Base-by-base conservation (phyloP, 2,888 invertebrate species). In the Polydesmus complanatus region DNA sequence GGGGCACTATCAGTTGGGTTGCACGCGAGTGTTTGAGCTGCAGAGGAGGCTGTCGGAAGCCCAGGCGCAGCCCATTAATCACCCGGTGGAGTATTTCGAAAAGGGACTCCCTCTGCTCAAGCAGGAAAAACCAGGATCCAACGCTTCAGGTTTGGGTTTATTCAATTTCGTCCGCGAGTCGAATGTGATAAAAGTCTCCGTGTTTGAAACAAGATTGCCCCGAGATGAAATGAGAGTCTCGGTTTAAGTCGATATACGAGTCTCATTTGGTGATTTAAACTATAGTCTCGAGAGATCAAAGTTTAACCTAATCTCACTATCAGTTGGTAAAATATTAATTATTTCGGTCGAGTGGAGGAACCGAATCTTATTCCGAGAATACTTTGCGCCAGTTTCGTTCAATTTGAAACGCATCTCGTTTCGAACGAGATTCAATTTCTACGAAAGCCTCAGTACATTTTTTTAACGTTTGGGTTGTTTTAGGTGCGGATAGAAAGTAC, bases 1-100 rank as follows among this genome's bases (percentile, higher is more conserved):
- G 64, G 84, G 86, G 0, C 90, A 93, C 71, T 94, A 82, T 71
- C 88, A 90, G 74, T 78, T 93, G 64, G 94, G 95, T 0, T 96
- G 96, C 74, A 85, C 85, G 51, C 84, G 85, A 71, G 91, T 88
- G 73, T 94, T 75, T 67, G 72, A 90, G 75, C 65, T 69, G 3
- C 68, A 67, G 2, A 74, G 75, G 63, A 67, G 68, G 19, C 61
- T 66, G 0, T 8, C 37, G 14, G n/a, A n/a, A n/a, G 51, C 54
- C 19, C 56, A 53, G n/a, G 86, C 88, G 76, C 76, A 80, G 57
- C 79, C 79, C 0, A 83, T 92, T 49, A 83, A 83, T 71, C 95
- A 96, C 77, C 96, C 96, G 0, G 95, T 95, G 76, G 86, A 87
- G 66, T 96, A 86, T 74, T 95, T 88, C 73, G 83, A 85, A 68